Conservation (phyloP, 2,113 vertebrate genomes). For the Sterna hirundo region DNA sequence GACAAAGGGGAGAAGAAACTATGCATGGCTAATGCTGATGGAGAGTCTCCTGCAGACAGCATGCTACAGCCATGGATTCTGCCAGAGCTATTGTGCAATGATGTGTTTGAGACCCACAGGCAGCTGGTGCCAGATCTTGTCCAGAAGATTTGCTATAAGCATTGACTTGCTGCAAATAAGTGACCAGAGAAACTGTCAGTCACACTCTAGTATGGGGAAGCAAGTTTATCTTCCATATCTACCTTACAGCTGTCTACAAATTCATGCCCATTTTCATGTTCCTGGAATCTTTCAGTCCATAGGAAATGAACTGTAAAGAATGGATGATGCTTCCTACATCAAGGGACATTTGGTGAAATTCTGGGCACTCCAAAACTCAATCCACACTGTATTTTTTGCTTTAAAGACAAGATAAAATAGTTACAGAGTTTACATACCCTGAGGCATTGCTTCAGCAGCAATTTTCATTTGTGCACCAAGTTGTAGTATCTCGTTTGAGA, state of each 20-base stretch:
- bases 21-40: background rate
- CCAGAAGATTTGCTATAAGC: background rate
- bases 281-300: background rate
- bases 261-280: constrained; percentile 9
- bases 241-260: constrained; percentile 11
- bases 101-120: background rate
- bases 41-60: background rate
- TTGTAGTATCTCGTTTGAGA: too few species aligned
- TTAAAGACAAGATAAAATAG: background rate
- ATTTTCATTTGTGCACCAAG: background rate
- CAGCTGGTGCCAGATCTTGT: background rate
- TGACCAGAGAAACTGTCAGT: constrained; percentile 13
- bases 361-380: background rate
- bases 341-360: constrained; percentile 7
- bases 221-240: constrained; percentile 24
- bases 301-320: constrained; percentile 36
- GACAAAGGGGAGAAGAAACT: background rate
- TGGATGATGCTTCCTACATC: background rate
- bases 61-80: background rate
- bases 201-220: background rate
- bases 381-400: background rate
- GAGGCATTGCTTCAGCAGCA: background rate
- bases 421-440: background rate
- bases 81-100: background rate
- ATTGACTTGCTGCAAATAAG: background rate